Percentiles rank a stretch among this genome's conserved stretches.
Evolutionary conservation across 2,797 vertebrate species (phyloP).

Genomic region (Apogon talboti): DNA sequence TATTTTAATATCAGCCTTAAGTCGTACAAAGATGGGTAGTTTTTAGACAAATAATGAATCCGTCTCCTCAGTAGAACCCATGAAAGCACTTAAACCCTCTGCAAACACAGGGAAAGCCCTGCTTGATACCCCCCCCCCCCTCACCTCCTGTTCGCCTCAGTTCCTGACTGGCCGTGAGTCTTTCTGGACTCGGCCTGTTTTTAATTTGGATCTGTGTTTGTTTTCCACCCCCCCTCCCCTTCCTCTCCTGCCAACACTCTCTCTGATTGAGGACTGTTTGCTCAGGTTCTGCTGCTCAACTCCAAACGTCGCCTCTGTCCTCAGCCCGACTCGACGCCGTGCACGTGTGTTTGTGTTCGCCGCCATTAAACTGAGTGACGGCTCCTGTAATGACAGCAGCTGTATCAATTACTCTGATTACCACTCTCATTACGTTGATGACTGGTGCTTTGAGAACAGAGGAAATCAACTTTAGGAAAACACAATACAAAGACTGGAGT

Average conservation of each 20-base stretch:
- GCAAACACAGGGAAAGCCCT: no score
- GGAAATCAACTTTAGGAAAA: conserved; percentile 26
- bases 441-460: conserved; percentile 46
- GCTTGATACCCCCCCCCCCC: no score
- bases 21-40: no score
- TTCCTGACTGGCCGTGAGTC: conserved; percentile 35
- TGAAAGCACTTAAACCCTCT: no score
- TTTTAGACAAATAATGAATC: no score
- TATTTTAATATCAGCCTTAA: no score
- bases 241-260: conserved; percentile 66
- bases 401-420: conserved; percentile 80
- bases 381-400: conserved; percentile 75
- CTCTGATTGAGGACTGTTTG: conserved; percentile 57
- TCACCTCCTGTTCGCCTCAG: not conserved
- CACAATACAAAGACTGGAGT: conserved; percentile 26
- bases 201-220: conserved; percentile 79
- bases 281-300: conserved; percentile 36
- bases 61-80: no score
- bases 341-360: conserved; percentile 17
- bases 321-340: conserved; percentile 25
- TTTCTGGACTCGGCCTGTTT: conserved; percentile 61
- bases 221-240: conserved; percentile 39
- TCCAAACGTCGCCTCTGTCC: conserved; percentile 29
- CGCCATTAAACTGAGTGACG: conserved; percentile 73
- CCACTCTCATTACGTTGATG: conserved; percentile 65